Base-by-base conservation (phyloP, 2,113 vertebrate species). In the Tursiops truncatus region DNA sequence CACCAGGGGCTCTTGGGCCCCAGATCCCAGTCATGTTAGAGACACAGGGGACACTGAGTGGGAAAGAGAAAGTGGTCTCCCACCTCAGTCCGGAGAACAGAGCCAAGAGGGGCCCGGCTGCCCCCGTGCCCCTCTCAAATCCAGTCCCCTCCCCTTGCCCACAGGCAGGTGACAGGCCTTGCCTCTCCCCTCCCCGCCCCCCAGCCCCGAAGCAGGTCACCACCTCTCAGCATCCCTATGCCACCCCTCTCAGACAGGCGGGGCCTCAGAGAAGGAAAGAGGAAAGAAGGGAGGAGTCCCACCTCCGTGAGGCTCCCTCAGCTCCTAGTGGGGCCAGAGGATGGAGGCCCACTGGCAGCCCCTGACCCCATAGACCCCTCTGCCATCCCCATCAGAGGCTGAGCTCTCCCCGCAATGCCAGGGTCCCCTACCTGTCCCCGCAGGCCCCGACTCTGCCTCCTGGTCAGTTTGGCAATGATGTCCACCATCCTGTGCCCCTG, bases 401-500 rank as follows among this genome's bases (percentile, higher is more conserved):
- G 82, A 15, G 95, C 3, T 3, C 9, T 0, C 18, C 31, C 1
- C 74, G 20, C 0, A 1, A 2, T 0, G 0, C 80, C 67, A 1
- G 12, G 14, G 94, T 88, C 1, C 71, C 97, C 98, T 18, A 95
- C 97, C 97, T 97, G 96, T 67, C 58, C 84, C 88, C 7, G 58
- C 33, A 85, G 84, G 67, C 94, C 87, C 86, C 6, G 95, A 44
- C 91, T 97, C 85, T 86, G 90, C 93, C 91, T 97, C 91, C 89
- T 94, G 73, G 77, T 93, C 93, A 97, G 91, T 76, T 93, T 97
- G 80, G 97, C 79, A 83, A 96, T 95, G 38, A 97, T 60, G 74
- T 98, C 97, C 93, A 98, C 98, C 95, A 97, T 97, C 81, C 94
- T 47, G 91, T 60, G 14, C 88, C 63, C 63, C 87, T 11, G 73